Conservation (phyloP, 2,113 vertebrate genomes). For the Acrocephalus kingi region DNA sequence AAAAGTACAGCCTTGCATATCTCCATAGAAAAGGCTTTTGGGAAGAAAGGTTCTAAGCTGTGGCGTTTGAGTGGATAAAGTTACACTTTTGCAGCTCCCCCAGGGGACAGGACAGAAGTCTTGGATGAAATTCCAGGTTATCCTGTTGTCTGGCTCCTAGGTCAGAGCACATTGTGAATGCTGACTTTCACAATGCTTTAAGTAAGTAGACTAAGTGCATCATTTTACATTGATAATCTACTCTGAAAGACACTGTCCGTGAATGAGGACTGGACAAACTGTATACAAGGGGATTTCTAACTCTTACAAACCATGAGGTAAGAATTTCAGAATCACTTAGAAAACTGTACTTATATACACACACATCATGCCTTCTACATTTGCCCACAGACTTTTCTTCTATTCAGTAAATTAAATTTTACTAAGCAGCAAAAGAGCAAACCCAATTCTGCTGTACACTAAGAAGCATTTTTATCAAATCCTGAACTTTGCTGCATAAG, state of each 20-base stretch:
- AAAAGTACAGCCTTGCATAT: background rate
- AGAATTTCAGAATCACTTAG: background rate
- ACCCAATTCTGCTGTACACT: background rate
- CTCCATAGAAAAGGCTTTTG: background rate
- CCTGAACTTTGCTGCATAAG: background rate
- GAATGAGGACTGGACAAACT: background rate
- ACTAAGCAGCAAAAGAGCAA: background rate
- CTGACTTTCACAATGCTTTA: background rate
- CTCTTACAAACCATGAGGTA: background rate
- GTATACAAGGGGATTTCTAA: background rate
- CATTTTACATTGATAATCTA: fast-evolving
- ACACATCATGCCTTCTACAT: background rate
- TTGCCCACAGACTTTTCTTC: background rate
- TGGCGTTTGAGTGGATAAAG: background rate
- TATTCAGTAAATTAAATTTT: background rate
- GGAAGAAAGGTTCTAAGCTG: background rate
- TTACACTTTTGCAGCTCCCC: background rate
- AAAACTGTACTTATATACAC: background rate
- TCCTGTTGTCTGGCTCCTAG: background rate
- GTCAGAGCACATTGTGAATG: background rate
- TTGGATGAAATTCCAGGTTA: background rate
- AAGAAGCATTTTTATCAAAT: background rate
- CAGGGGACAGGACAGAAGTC: background rate
- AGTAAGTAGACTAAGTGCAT: background rate
- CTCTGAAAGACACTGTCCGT: background rate